Evolutionary conservation across 2,113 vertebrate genomes (phyloP), one percentile per base, ranked within the genome.

Genomic region (Gnathochromis pfefferi): DNA sequence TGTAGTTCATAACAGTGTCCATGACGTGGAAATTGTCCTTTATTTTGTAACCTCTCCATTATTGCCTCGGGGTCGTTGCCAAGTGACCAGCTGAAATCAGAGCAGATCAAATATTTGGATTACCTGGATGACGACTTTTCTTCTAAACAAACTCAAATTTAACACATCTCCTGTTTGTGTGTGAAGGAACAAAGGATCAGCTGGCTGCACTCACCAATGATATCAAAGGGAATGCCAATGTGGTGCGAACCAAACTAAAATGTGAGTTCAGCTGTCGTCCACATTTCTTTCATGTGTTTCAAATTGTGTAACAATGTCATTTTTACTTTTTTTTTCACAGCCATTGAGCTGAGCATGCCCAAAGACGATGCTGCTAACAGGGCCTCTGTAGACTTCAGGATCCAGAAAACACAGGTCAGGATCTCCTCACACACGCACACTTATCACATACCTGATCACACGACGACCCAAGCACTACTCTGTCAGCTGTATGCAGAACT

Each of bases 401-500:
- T 99, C 92, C 98, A 98, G n/a, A 98, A 97, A 95, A 97, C 97
- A 38, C 99, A 99, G 98, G 99, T 99, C 78, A 79, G 96, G 7
- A 45, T 40, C 8, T 19, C 5, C 9, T 63, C 40, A 60, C 11
- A 9, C 6, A 54, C 10, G 45, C 17, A 31, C 19, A 16, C 40
- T 42, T 42, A 10, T 10, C 31, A 81, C 9, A 23, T 68, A 45
- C 53, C 51, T 63, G 31, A n/a, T 8, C 5, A 9, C 35, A 60
- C 8, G 21, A 47, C 2, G 8, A 26, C 7, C 7, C 47, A 40
- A 68, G 65, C 63, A 26, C 7, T 12, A 14, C 42, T 83, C 26
- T 55, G 28, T 40, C 33, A 47, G 31, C 6, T n/a, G 31, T 26
- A 16, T 63, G 23, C 60, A 58, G 12, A 68, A 84, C 49, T 14